A percentile compares a stretch with the other conserved stretches of the same genome.
Conservation (phyloP, 2,113 vertebrate genomes). For the Alethe diademata region DNA sequence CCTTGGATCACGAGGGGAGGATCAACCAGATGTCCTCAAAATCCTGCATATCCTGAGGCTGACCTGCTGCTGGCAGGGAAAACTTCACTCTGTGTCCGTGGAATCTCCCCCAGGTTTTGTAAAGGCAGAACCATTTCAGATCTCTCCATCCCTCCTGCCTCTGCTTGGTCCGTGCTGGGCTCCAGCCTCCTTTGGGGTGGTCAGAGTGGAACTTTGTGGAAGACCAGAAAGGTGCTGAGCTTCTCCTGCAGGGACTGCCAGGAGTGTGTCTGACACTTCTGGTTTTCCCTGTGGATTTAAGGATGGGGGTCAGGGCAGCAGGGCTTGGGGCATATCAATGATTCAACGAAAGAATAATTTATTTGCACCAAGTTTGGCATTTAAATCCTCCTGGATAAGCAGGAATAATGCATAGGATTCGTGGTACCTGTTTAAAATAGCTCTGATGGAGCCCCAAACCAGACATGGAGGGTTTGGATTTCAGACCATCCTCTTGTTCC, state of each 20-base stretch:
- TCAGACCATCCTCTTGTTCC: background rate
- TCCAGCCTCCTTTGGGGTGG: background rate
- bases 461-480: background rate
- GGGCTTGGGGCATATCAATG: background rate
- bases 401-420: fast-evolving
- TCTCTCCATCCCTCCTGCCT: background rate
- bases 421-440: background rate
- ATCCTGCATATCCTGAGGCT: background rate
- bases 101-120: background rate
- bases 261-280: background rate
- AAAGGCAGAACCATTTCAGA: fast-evolving
- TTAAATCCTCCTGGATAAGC: fast-evolving
- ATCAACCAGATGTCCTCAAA: background rate
- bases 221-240: background rate
- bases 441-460: background rate
- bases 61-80: background rate
- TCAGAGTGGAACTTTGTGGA: background rate
- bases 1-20: background rate
- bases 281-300: background rate
- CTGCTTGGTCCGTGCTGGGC: fast-evolving
- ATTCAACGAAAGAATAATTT: background rate
- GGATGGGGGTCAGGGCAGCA: background rate
- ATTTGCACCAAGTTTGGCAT: background rate
- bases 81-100: fast-evolving
- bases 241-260: background rate